phyloP scores from a whole-genome alignment of 2,888 invertebrate species.

The Tyria jacobaeae region DNA sequence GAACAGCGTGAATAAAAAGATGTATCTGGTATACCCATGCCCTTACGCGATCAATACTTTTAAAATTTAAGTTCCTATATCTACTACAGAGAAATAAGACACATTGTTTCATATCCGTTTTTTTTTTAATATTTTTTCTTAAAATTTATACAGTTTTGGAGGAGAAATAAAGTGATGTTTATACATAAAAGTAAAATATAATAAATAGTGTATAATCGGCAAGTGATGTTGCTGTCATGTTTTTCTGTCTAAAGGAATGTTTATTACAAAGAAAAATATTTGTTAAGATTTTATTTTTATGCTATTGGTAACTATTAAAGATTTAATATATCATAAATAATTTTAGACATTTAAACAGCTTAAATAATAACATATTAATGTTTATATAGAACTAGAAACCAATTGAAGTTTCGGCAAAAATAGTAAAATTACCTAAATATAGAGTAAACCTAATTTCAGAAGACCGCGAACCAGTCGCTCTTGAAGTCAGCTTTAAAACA shows the following conservation, averaged over 20 bases:
- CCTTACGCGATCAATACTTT: too few relatives aligned
- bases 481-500: slow-evolving; percentile 52
- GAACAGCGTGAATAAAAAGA: too few relatives aligned
- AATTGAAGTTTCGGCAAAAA: slow-evolving; percentile 43
- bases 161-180: slow-evolving; percentile 68
- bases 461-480: slow-evolving; percentile 80
- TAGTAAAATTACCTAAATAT: slow-evolving; percentile 50
- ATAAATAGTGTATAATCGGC: slow-evolving; percentile 79
- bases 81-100: slow-evolving; percentile 53
- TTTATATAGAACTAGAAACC: slow-evolving; percentile 52
- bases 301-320: slow-evolving; percentile 83
- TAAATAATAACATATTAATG: slow-evolving; percentile 66
- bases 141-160: slow-evolving; percentile 76
- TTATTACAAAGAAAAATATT: slow-evolving; percentile 50
- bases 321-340: slow-evolving; percentile 81
- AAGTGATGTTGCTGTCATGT: slow-evolving; percentile 66
- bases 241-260: slow-evolving; percentile 45
- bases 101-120: slow-evolving; percentile 64
- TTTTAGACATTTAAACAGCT: slow-evolving; percentile 73
- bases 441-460: slow-evolving; percentile 64
- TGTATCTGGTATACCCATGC: too few relatives aligned
- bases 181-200: slow-evolving; percentile 59
- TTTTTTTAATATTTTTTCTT: slow-evolving; percentile 81
- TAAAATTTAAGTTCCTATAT: too few relatives aligned
- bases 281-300: slow-evolving; percentile 64